A percentile compares a stretch with the other conserved stretches of the same genome.
These are phyloP conservation scores for Perdita meconis DNA, from an alignment of 2,888 invertebrate species.

Conservation along the genomic window DNA sequence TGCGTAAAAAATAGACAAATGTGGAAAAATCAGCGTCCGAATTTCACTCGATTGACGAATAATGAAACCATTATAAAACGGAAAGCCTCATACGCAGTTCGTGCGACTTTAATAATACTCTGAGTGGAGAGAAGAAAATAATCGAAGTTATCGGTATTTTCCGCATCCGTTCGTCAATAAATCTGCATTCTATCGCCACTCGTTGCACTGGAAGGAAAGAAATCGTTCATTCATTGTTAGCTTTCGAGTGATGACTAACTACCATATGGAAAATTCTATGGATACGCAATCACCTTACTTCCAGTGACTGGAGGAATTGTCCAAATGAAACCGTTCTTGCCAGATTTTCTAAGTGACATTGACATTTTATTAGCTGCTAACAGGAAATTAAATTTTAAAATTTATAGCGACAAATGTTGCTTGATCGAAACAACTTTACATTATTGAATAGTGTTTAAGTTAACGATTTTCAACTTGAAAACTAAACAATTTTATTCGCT, in stretches of 20 bases:
- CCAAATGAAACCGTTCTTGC: not conserved
- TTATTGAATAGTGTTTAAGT: too few relatives aligned
- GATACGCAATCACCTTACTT: constrained; percentile 26
- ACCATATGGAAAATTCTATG: constrained; percentile 65
- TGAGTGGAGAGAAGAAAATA: constrained; percentile 34
- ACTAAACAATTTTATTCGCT: too few relatives aligned
- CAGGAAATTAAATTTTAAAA: not conserved
- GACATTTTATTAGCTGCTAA: not conserved
- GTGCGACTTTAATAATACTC: constrained; percentile 30
- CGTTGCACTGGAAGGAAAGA: constrained; percentile 44
- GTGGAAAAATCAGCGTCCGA: not conserved
- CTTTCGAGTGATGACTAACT: constrained; percentile 32
- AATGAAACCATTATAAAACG: constrained; percentile 22
- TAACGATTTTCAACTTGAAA: too few relatives aligned
- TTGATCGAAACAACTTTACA: not conserved
- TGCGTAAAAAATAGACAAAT: not conserved
- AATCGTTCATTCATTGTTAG: constrained; percentile 64
- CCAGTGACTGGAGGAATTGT: not conserved
- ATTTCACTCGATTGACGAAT: not conserved
- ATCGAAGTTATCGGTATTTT: constrained; percentile 51
- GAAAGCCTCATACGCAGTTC: not conserved
- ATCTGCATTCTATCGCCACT: constrained; percentile 51
- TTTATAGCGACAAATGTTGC: not conserved
- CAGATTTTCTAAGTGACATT: not conserved
- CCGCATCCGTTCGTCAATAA: constrained; percentile 60